phyloP scores from a whole-genome alignment of 2,113 vertebrate genomes.

The Cettia cetti region DNA sequence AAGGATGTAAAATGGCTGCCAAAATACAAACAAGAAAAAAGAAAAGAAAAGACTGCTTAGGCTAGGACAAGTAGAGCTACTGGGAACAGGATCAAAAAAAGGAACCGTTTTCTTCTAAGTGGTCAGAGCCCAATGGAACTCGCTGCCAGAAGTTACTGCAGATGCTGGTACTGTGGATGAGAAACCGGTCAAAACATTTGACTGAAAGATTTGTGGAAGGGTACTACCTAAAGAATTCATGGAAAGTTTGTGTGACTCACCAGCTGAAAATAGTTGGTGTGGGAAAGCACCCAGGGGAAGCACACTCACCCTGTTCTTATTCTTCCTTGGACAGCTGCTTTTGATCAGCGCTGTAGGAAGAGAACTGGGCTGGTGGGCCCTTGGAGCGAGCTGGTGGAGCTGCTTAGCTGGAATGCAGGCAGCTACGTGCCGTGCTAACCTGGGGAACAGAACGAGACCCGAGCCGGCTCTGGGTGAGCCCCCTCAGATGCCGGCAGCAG shows the following conservation, averaged over 20 bases:
- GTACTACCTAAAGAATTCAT: background rate
- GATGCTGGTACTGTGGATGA: background rate
- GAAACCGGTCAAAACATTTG: background rate
- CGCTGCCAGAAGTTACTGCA: background rate
- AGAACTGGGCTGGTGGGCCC: background rate
- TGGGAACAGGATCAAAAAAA: background rate
- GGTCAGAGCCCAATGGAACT: background rate
- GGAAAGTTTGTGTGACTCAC: background rate
- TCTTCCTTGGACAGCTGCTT: conserved; percentile 23
- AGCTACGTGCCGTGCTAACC: background rate
- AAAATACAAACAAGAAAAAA: background rate
- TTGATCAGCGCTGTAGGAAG: background rate
- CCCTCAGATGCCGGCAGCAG: background rate
- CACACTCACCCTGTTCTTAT: background rate
- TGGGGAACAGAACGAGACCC: background rate
- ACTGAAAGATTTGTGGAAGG: background rate
- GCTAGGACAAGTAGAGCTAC: background rate
- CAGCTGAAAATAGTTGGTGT: background rate
- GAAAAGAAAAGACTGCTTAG: background rate
- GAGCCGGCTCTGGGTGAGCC: background rate
- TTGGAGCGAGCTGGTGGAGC: background rate
- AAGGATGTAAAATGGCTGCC: background rate
- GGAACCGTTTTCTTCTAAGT: background rate
- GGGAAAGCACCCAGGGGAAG: background rate
- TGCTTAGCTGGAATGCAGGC: background rate